Conservation (phyloP, 2,113 vertebrate species). For the Corvus cornix region DNA sequence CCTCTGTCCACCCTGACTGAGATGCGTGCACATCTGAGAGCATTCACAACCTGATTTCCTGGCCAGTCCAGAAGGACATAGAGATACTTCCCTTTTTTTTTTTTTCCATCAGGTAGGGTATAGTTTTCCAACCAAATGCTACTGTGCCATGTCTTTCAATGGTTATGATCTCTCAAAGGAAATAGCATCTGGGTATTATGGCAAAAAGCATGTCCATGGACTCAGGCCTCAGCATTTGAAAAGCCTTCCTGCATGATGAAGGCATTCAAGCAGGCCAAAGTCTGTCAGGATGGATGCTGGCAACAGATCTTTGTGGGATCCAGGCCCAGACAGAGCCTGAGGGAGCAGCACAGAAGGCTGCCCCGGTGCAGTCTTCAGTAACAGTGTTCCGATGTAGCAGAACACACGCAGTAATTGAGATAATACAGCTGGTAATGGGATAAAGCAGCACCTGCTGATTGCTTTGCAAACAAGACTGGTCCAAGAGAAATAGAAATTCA, state of each 20-base stretch:
- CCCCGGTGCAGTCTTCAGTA: neutral
- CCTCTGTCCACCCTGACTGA: neutral
- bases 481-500: neutral
- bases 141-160: neutral
- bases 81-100: neutral
- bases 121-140: neutral
- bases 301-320: neutral
- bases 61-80: neutral
- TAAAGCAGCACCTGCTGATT: constrained; percentile 13
- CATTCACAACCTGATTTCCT: neutral
- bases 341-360: constrained; percentile 9
- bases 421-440: neutral
- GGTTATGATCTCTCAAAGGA: neutral
- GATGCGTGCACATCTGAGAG: rapidly evolving
- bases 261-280: neutral
- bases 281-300: neutral
- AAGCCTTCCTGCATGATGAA: neutral
- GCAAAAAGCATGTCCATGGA: neutral
- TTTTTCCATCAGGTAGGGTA: neutral
- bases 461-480: neutral
- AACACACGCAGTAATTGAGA: neutral
- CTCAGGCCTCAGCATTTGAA: neutral
- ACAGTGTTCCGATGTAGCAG: neutral
- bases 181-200: neutral
- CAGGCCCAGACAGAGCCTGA: neutral